Conservation (phyloP, 2,113 vertebrate species). For the Ceyx cyanopectus region DNA sequence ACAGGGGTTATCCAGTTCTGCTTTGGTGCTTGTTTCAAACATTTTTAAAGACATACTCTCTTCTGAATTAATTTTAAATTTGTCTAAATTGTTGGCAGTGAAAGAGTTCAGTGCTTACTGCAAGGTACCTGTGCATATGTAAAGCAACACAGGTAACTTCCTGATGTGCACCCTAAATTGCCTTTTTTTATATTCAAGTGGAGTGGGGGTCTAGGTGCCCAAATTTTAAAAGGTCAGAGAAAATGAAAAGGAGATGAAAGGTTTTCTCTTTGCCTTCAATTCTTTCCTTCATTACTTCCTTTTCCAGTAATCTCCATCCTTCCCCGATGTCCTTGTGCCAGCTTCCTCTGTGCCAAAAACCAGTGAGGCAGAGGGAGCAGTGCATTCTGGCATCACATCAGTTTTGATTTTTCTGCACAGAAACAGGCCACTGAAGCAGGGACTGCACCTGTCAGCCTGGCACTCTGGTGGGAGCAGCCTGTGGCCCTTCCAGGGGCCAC, state of each 20-base stretch:
- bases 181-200: neutral
- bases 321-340: neutral
- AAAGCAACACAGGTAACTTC: neutral
- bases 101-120: neutral
- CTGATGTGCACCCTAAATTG: neutral
- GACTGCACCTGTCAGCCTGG: neutral
- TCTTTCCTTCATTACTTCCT: neutral
- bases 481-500: neutral
- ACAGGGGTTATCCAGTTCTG: neutral
- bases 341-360: neutral
- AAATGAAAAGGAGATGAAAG: neutral
- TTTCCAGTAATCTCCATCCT: neutral
- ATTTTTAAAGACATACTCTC: neutral
- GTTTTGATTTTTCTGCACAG: neutral
- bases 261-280: neutral
- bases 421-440: neutral
- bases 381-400: neutral
- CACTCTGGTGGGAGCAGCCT: fast-evolving
- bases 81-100: neutral
- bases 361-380: neutral
- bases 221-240: neutral
- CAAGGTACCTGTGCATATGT: neutral
- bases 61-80: neutral
- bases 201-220: neutral
- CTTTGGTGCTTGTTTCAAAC: neutral